Evolutionary conservation across 2,113 vertebrate genomes (phyloP).

Genomic region (Climacteris rufus): DNA sequence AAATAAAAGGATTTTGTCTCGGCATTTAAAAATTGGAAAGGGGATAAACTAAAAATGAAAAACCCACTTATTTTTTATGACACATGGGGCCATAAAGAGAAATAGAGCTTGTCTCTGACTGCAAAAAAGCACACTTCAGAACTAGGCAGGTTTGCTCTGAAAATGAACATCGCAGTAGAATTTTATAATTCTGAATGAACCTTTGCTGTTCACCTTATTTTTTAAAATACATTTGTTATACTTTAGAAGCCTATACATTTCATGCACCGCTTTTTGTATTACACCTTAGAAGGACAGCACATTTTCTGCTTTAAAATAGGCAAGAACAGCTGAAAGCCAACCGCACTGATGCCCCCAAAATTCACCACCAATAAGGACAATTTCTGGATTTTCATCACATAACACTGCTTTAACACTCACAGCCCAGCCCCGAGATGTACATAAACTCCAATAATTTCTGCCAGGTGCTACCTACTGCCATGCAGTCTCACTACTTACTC

Average conservation of each 20-base stretch:
- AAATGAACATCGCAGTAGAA: not conserved
- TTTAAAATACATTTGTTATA: not conserved
- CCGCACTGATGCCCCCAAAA: not conserved
- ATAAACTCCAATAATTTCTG: not conserved
- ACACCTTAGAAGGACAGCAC: not conserved
- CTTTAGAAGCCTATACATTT: fast-evolving
- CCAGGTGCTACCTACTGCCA: not conserved
- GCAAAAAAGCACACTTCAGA: not conserved
- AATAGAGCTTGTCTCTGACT: not conserved
- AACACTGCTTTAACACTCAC: not conserved
- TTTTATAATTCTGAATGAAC: not conserved
- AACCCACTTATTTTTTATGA: not conserved
- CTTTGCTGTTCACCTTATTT: not conserved
- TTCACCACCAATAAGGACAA: not conserved
- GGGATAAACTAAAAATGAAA: not conserved
- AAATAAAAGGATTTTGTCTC: not conserved
- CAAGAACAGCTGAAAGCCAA: not conserved
- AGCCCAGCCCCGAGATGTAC: fast-evolving
- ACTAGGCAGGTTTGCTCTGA: not conserved
- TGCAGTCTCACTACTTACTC: slow-evolving; percentile 74
- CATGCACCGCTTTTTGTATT: not conserved
- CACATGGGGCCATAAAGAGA: not conserved
- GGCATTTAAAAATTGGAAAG: not conserved
- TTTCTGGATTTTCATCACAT: not conserved
- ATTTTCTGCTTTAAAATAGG: not conserved